phyloP scores from a whole-genome alignment of 2,888 invertebrate species.

The Coleophora deauratella region DNA sequence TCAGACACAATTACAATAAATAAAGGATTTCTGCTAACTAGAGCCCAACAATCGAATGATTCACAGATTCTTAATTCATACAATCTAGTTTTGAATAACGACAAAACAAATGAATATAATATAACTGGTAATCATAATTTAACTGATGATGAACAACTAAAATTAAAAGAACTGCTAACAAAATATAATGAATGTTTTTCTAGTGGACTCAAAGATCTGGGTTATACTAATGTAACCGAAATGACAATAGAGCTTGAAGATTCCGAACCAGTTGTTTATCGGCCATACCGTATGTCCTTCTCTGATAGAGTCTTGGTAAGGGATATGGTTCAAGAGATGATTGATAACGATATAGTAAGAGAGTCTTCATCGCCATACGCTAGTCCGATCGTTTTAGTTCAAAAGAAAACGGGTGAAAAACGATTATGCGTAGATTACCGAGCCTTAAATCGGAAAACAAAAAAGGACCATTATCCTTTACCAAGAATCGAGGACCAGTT shows the following conservation, averaged over 20 bases:
- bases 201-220: conserved; percentile 11
- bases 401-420: conserved; percentile 1
- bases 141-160: no score
- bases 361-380: not conserved
- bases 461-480: not conserved
- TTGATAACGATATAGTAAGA: not conserved
- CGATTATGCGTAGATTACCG: conserved; percentile 2
- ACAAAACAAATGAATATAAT: no score
- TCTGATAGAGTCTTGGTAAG: not conserved
- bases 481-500: not conserved
- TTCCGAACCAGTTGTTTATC: not conserved
- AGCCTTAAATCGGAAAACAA: no score
- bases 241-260: conserved; percentile 17
- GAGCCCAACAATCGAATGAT: no score
- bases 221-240: conserved; percentile 12
- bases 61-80: no score
- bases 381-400: not conserved
- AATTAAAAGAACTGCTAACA: conserved; percentile 1
- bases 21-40: no score
- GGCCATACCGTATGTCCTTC: not conserved
- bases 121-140: not conserved
- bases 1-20: no score
- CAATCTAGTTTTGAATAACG: no score
- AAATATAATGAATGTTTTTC: conserved; percentile 14
- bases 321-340: not conserved